Base-by-base conservation (phyloP, 2,888 invertebrate species). In the Acleris literana region DNA sequence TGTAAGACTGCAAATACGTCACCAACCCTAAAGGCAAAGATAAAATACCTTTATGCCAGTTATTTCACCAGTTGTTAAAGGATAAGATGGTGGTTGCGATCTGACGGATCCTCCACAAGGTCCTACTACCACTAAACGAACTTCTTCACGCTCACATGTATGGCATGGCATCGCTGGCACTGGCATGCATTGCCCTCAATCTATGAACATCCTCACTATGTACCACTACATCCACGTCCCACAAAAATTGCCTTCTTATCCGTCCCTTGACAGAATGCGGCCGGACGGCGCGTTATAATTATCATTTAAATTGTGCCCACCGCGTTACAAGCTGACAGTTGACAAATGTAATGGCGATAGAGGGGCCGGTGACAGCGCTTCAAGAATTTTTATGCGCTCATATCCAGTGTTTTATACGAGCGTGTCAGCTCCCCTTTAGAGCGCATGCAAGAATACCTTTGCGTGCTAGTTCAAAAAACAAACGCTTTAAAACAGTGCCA, bases 301-400 rank as follows among this genome's bases (percentile, higher is more conserved):
- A 91, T 87, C 91, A 92, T 92, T 88, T 89, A 91, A 91, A 91
- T 90, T 82, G 90, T 87, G 82, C 84, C 82, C 86, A 85, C 85
- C 82, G 82, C 87, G 90, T 86, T 85, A 85, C 88, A 78, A 83
- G 75, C 82, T 88, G 91, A 91, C 92, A 90, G 85, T 89, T 91
- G 92, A 92, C 91, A 90, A 91, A 92, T 91, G 90, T 91, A 86
- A 90, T 89, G 88, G 85, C 87, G 85, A 86, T 86, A 86, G 84
- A 81, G 84, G 83, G 84, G 81, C 78, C 81, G 82, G 76, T 85
- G 88, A 86, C 87, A 85, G 84, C 88, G 84, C 84, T 85, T 84
- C 80, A 85, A 88, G 90, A 91, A 91, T 92, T 92, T 92, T 91
- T 92, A 91, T 91, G 88, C 83, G 79, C 90, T 88, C 90, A 90